Evolutionary conservation across 2,113 vertebrate species (phyloP).

Genomic region (Arothron firmamentum): DNA sequence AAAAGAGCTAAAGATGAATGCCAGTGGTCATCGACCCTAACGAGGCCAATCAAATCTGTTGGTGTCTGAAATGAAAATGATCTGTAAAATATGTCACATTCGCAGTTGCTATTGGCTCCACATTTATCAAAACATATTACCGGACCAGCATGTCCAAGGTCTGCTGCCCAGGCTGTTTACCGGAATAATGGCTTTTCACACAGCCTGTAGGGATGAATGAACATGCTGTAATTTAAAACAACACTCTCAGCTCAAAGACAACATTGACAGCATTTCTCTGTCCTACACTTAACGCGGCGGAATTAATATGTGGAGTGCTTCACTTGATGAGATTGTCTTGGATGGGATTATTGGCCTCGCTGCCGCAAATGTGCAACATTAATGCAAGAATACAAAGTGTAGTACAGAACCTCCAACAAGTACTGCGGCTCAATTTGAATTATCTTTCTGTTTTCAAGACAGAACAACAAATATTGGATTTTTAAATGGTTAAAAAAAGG

Average conservation of each 20-base stretch:
- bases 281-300: slow-evolving; percentile 17
- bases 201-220: slow-evolving; percentile 56
- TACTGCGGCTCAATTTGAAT: neutral
- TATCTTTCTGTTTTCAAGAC: neutral
- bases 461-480: neutral
- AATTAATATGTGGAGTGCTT: slow-evolving; percentile 7
- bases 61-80: no score
- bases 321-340: slow-evolving; percentile 14
- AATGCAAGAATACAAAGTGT: slow-evolving; percentile 4
- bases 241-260: slow-evolving; percentile 37
- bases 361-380: neutral
- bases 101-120: no score
- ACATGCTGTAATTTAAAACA: slow-evolving; percentile 48
- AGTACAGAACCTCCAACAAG: no score
- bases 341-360: slow-evolving; percentile 9
- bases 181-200: slow-evolving; percentile 65
- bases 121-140: slow-evolving; percentile 49
- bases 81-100: no score
- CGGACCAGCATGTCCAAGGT: slow-evolving; percentile 54
- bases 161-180: slow-evolving; percentile 52
- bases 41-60: no score
- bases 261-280: slow-evolving; percentile 12
- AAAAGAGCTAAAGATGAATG: no score
- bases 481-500: neutral
- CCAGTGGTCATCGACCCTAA: no score